Evolutionary conservation across 2,797 vertebrate genomes (phyloP), one percentile per base, ranked within the genome.

Genomic region (Acanthornis magna): DNA sequence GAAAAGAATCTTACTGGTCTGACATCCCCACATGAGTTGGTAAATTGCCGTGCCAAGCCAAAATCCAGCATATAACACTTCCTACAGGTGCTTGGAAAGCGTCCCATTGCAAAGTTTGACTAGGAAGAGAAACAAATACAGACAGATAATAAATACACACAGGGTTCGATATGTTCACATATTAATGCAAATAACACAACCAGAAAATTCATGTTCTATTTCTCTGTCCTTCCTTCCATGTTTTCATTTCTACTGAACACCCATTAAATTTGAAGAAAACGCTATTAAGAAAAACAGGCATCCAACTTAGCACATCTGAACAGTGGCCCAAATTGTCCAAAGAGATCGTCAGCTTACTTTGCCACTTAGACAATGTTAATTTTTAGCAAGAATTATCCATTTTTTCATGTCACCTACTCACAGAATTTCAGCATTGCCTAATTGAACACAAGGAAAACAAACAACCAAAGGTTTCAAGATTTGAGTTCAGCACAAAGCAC

Each of bases 31-130:
- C 98, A 99, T 14, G 99, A 99, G 98, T 99, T 99, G 97, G 99
- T 99, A 98, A 99, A 99, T 91, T 99, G 99, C 51, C 99, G 98
- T 61, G 99, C 99, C 96, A 99, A 98, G 96, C 99, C 99, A 87
- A 99, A 99, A 98, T 99, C 99, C 98, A 99, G 98, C 99, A 99
- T 99, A 96, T 98, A 99, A 98, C 99, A 99, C 92, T 99, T 99
- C 77, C 99, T 98, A 95, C 99, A 99, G 26, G 99, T 99, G 94
- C 98, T 99, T 74, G 99, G 99, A 96, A 99, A 99, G 60, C 99
- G 99, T 80, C 99, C 99, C 99, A 99, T 99, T 70, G 99, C 99
- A 25, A 99, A 99, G 96, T 99, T 99, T 38, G 99, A 99, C 99
- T 99, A 95, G 91, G 96, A 97, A 91, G 95, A 92, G 76, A 96